A percentile compares a stretch with the other conserved stretches of the same genome.
Conservation (phyloP, 2,797 vertebrate species). For the Gobionotothen gibberifrons region DNA sequence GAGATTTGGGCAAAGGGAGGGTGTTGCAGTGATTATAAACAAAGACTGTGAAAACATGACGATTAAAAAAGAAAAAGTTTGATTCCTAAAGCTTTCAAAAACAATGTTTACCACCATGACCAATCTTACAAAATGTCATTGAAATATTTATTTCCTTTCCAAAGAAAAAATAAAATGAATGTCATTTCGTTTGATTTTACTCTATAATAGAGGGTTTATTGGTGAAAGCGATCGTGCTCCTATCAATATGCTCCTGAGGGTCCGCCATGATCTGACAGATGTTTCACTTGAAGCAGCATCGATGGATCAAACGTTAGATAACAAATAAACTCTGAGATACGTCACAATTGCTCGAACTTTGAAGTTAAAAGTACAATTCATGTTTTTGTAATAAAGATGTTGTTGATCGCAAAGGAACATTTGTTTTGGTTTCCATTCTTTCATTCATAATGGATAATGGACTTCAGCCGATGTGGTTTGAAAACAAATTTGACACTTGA, state of each 20-base stretch:
- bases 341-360: constrained; percentile 33
- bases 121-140: constrained; percentile 51
- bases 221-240: constrained; percentile 24
- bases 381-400: constrained; percentile 68
- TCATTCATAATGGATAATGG: neutral
- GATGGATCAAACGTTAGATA: constrained; percentile 26
- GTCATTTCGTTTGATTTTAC: constrained; percentile 45
- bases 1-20: constrained; percentile 14
- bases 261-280: too few species aligned
- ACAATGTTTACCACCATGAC: constrained; percentile 22
- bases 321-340: constrained; percentile 23
- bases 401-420: constrained; percentile 48
- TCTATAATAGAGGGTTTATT: constrained; percentile 41
- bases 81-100: constrained; percentile 38
- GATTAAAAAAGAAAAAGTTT: constrained; percentile 33
- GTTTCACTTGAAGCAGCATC: too few species aligned
- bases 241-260: neutral
- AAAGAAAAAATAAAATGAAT: constrained; percentile 29
- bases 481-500: neutral
- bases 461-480: neutral
- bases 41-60: constrained; percentile 16
- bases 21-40: constrained; percentile 14
- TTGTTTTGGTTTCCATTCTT: constrained; percentile 14
- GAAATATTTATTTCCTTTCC: constrained; percentile 40
- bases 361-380: constrained; percentile 31